phyloP scores from a whole-genome alignment of 1,140 invertebrate genomes.

The Trichonephila inaurata region DNA sequence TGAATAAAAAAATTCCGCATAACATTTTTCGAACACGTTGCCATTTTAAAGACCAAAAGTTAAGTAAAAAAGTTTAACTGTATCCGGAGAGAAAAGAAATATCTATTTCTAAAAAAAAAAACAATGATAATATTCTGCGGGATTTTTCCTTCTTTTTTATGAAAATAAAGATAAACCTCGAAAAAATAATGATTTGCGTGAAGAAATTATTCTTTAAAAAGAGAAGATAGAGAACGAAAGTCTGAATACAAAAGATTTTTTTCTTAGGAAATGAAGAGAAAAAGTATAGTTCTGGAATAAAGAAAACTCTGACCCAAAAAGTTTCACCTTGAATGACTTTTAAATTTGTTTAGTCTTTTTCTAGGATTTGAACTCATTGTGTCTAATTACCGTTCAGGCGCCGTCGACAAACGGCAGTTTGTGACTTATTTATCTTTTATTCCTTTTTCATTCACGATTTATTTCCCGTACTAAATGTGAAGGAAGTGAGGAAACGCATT shows the following conservation, averaged over 20 bases:
- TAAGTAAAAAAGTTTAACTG: too few relatives aligned
- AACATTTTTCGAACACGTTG: too few relatives aligned
- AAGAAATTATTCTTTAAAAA: neutral
- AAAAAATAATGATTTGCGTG: neutral
- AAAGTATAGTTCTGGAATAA: neutral
- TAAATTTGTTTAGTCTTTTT: slow-evolving; percentile 26
- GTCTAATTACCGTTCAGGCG: slow-evolving; percentile 43
- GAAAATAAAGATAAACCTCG: neutral
- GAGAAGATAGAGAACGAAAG: neutral
- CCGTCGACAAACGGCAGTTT: neutral
- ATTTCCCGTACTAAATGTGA: neutral
- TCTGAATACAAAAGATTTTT: neutral
- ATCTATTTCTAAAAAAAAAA: neutral
- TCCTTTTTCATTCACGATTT: neutral
- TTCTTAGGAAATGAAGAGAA: neutral
- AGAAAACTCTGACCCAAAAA: neutral
- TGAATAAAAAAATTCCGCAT: too few relatives aligned
- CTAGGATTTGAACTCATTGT: slow-evolving; percentile 5
- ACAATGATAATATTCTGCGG: neutral
- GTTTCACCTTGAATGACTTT: slow-evolving; percentile 41
- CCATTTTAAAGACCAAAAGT: too few relatives aligned
- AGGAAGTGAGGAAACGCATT: neutral
- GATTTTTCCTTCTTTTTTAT: neutral
- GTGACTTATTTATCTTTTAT: slow-evolving; percentile 1
- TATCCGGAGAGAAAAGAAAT: too few relatives aligned